These are phyloP conservation scores for Cranoglanis bouderius DNA, from an alignment of 2,113 vertebrate species.

Conservation along the genomic window DNA sequence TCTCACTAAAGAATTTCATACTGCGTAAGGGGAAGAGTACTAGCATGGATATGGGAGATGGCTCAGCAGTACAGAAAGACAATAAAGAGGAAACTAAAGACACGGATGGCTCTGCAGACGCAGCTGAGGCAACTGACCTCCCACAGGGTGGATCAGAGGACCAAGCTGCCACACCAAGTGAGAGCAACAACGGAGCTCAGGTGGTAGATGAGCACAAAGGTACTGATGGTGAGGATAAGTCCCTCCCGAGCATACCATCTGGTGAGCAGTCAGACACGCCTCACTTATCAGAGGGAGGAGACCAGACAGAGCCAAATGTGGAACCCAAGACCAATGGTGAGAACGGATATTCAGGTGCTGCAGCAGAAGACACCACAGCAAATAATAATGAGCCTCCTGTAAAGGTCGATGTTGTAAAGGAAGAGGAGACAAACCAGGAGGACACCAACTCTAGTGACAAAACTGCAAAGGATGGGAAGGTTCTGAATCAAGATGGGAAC, in stretches of 20 bases:
- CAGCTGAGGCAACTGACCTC: slow-evolving; percentile 39
- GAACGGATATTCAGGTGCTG: slow-evolving; percentile 70
- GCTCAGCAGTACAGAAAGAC: slow-evolving; percentile 50
- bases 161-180: slow-evolving; percentile 43
- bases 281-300: slow-evolving; percentile 42
- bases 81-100: slow-evolving; percentile 50
- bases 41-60: slow-evolving; percentile 72
- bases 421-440: slow-evolving; percentile 58
- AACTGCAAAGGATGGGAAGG: slow-evolving; percentile 64
- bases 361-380: slow-evolving; percentile 64
- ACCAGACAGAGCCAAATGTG: slow-evolving; percentile 22
- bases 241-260: slow-evolving; percentile 45
- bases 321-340: slow-evolving; percentile 69
- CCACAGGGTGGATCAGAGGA: slow-evolving; percentile 47
- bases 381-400: slow-evolving; percentile 66
- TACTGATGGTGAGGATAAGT: slow-evolving; percentile 41
- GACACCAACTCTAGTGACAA: slow-evolving; percentile 66
- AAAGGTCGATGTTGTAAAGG: slow-evolving; percentile 59
- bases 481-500: slow-evolving; percentile 73
- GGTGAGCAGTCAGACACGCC: slow-evolving; percentile 48
- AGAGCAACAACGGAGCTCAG: slow-evolving; percentile 48
- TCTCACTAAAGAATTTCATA: slow-evolving; percentile 81
- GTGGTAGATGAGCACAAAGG: slow-evolving; percentile 48
- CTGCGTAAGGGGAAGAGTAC: slow-evolving; percentile 76
- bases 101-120: slow-evolving; percentile 43